Evolutionary conservation across 2,113 vertebrate species (phyloP).

Genomic region (Cyprinodon brontotheroides): DNA sequence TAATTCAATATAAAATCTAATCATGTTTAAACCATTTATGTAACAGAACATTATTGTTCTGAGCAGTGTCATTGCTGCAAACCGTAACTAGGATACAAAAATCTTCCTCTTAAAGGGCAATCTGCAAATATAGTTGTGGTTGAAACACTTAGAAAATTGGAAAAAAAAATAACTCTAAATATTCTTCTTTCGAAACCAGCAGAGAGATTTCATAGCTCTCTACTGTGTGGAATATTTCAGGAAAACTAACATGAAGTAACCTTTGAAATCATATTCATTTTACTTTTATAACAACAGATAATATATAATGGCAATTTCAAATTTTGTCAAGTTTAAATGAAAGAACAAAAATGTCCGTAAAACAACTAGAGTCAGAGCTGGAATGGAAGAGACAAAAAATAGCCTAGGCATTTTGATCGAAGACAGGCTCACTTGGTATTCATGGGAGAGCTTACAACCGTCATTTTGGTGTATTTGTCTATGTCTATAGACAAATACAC

Average conservation of each 20-base stretch:
- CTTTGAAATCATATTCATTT: neutral
- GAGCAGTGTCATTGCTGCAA: neutral
- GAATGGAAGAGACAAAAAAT: too few species aligned
- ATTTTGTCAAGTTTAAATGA: neutral
- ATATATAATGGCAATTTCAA: neutral
- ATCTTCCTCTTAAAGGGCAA: constrained; percentile 14
- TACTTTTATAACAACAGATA: neutral
- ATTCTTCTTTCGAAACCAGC: constrained; percentile 11
- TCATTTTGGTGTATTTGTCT: too few species aligned
- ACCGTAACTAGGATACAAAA: neutral
- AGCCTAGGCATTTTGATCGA: too few species aligned
- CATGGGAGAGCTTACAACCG: too few species aligned
- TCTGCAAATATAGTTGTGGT: constrained; percentile 6
- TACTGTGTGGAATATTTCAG: neutral
- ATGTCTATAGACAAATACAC: too few species aligned
- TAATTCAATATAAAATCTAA: neutral
- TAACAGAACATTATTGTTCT: neutral
- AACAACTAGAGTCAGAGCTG: too few species aligned
- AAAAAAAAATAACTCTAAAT: constrained; percentile 16
- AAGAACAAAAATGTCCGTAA: too few species aligned
- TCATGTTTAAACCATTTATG: neutral
- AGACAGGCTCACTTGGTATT: too few species aligned
- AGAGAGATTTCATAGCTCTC: neutral
- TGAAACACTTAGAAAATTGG: constrained; percentile 17
- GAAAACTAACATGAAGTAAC: neutral